phyloP scores from a whole-genome alignment of 2,113 vertebrate genomes.

The Pteropus alecto region DNA sequence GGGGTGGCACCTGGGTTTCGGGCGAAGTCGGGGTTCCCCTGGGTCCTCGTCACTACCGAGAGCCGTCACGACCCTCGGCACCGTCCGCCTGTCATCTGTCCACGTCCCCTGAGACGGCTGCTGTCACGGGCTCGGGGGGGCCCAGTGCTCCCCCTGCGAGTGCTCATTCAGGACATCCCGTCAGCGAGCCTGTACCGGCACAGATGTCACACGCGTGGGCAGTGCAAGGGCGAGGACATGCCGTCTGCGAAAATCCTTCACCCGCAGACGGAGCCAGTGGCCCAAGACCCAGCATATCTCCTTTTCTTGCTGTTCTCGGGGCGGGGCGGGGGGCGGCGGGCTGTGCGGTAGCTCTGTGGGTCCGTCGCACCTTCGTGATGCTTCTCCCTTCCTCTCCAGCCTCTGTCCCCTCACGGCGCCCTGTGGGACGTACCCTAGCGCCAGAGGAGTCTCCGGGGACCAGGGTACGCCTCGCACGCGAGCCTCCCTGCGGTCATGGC shows the following conservation, averaged over 20 bases:
- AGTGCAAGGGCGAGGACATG: background rate
- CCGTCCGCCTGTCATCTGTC: background rate
- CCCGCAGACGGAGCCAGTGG: background rate
- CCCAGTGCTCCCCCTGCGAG: rapidly evolving
- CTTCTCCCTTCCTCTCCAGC: background rate
- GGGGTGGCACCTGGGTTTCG: background rate
- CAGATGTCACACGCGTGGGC: background rate
- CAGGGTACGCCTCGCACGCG: background rate
- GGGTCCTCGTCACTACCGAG: background rate
- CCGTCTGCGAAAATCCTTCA: background rate
- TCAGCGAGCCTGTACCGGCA: background rate
- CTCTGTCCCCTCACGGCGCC: background rate
- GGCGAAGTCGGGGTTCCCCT: background rate
- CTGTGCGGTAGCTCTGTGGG: background rate
- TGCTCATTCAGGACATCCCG: background rate
- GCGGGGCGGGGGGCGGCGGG: too few species aligned
- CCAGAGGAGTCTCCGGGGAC: constrained; percentile 8
- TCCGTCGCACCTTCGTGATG: background rate
- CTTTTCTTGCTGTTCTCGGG: background rate
- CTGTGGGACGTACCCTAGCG: background rate
- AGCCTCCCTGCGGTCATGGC: background rate
- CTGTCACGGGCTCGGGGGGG: background rate
- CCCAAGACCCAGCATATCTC: background rate
- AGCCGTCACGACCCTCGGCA: background rate
- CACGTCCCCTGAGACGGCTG: background rate